These are phyloP conservation scores for Cheilosia variabilis DNA, from an alignment of 2,888 invertebrate genomes.

Conservation along the genomic window DNA sequence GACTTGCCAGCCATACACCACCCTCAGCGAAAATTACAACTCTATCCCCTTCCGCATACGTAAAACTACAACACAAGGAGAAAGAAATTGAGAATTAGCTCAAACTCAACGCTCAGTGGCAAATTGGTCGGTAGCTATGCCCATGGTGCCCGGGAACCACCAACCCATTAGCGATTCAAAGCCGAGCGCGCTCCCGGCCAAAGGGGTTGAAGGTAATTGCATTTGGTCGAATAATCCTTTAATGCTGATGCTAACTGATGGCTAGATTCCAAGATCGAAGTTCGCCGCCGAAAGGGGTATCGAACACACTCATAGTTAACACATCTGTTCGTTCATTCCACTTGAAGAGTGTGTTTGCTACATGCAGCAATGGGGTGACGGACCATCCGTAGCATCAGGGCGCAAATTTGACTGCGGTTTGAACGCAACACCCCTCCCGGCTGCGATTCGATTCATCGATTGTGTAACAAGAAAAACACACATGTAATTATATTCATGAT, in stretches of 20 bases:
- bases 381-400: constrained; percentile 66
- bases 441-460: constrained; percentile 72
- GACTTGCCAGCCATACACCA: constrained; percentile 19
- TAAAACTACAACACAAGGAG: constrained; percentile 21
- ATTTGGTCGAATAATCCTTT: constrained; percentile 84
- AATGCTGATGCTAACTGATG: constrained; percentile 82
- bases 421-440: constrained; percentile 61
- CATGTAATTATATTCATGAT: constrained; percentile 75
- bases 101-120: constrained; percentile 41
- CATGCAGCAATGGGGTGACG: constrained; percentile 22
- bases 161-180: constrained; percentile 61
- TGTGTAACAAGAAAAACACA: constrained; percentile 74
- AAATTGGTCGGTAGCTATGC: constrained; percentile 59
- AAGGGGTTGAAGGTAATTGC: constrained; percentile 81
- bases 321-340: constrained; percentile 83
- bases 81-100: constrained; percentile 42
- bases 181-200: constrained; percentile 49
- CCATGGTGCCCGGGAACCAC: constrained; percentile 31
- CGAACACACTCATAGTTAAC: constrained; percentile 82
- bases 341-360: constrained; percentile 77
- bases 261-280: constrained; percentile 69
- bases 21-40: constrained; percentile 24
- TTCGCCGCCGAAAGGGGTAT: constrained; percentile 79
- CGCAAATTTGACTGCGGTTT: constrained; percentile 75
- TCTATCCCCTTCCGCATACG: constrained; percentile 27